Evolutionary conservation across 2,113 vertebrate genomes (phyloP).

Genomic region (Phodopus roborovskii): DNA sequence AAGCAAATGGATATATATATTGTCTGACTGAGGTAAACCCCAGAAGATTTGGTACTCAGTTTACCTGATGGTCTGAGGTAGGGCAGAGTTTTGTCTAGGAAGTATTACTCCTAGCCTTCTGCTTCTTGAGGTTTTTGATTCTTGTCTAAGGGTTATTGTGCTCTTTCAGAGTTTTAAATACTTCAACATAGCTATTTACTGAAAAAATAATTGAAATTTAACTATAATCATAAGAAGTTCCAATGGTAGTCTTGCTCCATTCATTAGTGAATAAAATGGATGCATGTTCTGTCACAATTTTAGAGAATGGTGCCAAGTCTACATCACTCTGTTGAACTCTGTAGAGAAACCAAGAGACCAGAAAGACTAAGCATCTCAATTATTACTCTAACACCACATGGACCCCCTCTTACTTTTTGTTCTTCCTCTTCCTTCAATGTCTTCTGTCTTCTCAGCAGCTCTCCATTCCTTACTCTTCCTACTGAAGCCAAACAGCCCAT

Average conservation of each 20-base stretch:
- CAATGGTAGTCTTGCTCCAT: background rate
- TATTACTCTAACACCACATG: background rate
- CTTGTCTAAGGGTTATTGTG: background rate
- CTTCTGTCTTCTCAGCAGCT: background rate
- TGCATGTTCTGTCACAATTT: too few species aligned
- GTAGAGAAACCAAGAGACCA: accelerated
- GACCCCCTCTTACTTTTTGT: background rate
- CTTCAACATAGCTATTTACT: background rate
- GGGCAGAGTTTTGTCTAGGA: background rate
- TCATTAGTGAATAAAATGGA: background rate
- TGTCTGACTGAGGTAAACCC: background rate
- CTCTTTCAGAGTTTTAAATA: background rate
- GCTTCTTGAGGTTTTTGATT: background rate
- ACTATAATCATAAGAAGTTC: background rate
- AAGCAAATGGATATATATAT: too few species aligned
- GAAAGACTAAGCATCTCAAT: background rate
- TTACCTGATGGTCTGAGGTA: background rate
- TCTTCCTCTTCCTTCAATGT: background rate
- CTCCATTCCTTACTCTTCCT: background rate
- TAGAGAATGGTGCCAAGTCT: background rate
- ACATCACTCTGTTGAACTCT: too few species aligned
- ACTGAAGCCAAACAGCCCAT: background rate
- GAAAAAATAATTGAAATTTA: background rate
- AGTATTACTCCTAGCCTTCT: background rate
- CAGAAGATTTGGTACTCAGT: background rate